These are phyloP conservation scores for Diprion similis DNA, from an alignment of 1,140 invertebrate species.

Conservation along the genomic window DNA sequence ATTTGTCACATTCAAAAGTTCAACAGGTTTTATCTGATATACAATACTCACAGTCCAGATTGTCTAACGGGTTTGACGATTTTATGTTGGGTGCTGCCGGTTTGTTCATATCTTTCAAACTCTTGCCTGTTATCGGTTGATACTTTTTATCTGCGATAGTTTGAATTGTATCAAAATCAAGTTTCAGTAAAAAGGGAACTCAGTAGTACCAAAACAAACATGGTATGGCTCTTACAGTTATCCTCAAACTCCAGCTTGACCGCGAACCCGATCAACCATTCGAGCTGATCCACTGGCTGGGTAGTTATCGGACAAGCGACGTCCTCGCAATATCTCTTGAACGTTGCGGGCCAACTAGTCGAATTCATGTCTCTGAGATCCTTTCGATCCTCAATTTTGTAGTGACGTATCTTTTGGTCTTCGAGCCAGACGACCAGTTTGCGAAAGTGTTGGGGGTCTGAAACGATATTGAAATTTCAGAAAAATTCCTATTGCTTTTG, in stretches of 20 bases:
- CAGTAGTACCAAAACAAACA: slow-evolving; percentile 19
- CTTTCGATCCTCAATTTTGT: slow-evolving; percentile 83
- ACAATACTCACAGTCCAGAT: slow-evolving; percentile 80
- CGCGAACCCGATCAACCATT: slow-evolving; percentile 88
- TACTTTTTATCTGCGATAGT: slow-evolving; percentile 76
- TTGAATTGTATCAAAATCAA: slow-evolving; percentile 35
- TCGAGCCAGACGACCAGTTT: slow-evolving; percentile 90
- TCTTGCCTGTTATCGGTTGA: slow-evolving; percentile 69
- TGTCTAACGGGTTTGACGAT: slow-evolving; percentile 83
- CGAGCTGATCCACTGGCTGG: slow-evolving; percentile 70
- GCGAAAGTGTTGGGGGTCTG: slow-evolving; percentile 81
- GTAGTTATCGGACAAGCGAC: slow-evolving; percentile 69
- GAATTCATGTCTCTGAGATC: slow-evolving; percentile 71
- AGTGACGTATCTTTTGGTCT: slow-evolving; percentile 91
- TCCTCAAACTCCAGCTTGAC: slow-evolving; percentile 84
- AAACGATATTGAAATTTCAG: slow-evolving; percentile 7
- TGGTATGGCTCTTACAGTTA: slow-evolving; percentile 67
- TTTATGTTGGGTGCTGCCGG: slow-evolving; percentile 70
- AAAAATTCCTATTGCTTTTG: not conserved
- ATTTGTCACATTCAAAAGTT: slow-evolving; percentile 11
- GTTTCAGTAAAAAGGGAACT: slow-evolving; percentile 24
- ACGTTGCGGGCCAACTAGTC: slow-evolving; percentile 74
- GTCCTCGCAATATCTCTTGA: slow-evolving; percentile 79
- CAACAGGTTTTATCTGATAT: slow-evolving; percentile 14
- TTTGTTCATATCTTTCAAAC: slow-evolving; percentile 61